These are phyloP conservation scores for Solenopsis fugax DNA, from an alignment of 1,140 invertebrate species.

Conservation along the genomic window DNA sequence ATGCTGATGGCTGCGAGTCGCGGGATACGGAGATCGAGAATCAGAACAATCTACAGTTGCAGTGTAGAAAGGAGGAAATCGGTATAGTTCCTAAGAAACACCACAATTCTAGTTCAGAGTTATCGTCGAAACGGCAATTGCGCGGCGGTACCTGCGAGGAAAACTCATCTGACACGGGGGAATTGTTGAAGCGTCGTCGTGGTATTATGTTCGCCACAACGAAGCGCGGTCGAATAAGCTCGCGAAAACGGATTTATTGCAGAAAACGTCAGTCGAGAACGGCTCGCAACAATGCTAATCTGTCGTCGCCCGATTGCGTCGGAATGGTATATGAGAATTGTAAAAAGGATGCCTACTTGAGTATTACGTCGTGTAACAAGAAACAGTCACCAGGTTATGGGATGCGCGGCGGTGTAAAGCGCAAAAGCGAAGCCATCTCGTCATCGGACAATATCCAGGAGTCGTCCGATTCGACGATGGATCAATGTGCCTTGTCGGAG, in stretches of 20 bases:
- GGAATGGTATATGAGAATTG: constrained; percentile 79
- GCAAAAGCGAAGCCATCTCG: constrained; percentile 66
- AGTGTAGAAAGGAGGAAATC: constrained; percentile 72
- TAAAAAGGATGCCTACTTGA: constrained; percentile 79
- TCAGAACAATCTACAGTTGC: constrained; percentile 70
- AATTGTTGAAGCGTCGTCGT: constrained; percentile 58
- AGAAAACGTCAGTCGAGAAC: constrained; percentile 74
- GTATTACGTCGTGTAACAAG: constrained; percentile 72
- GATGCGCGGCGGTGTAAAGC: constrained; percentile 53
- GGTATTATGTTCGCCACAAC: constrained; percentile 53
- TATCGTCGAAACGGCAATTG: constrained; percentile 62
- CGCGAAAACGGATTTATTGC: constrained; percentile 70
- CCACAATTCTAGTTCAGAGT: constrained; percentile 69
- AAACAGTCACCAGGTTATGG: constrained; percentile 47
- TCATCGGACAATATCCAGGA: constrained; percentile 67
- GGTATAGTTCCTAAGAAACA: constrained; percentile 75
- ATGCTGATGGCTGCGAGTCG: constrained; percentile 70
- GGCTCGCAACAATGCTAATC: constrained; percentile 43
- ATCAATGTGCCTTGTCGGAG: constrained; percentile 75
- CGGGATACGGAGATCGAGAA: constrained; percentile 78
- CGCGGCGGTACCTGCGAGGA: constrained; percentile 44
- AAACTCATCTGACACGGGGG: constrained; percentile 16
- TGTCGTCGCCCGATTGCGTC: constrained; percentile 68
- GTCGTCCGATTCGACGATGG: constrained; percentile 65
- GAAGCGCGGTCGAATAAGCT: constrained; percentile 67